Evolutionary conservation across 2,888 invertebrate species (phyloP), one percentile per base, ranked within the genome.

Genomic region (Bugulina stolonifera): DNA sequence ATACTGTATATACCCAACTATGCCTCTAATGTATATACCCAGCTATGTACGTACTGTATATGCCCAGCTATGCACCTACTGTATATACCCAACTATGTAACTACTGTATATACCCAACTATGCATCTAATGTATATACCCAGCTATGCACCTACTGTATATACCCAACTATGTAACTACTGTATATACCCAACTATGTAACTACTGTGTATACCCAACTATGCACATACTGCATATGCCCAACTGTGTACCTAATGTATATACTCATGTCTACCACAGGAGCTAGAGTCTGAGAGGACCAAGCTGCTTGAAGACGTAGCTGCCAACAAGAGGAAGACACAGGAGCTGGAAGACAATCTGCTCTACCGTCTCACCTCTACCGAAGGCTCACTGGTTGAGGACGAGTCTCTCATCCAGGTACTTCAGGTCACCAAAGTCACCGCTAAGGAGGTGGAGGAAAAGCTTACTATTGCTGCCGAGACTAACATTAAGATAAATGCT

Each of bases 291-390:
- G 96, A 97, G 84, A 87, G 96, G 72, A 94, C 95, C 0, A 91
- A 92, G 10, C 87, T 97, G 14, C 92, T 97, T 81, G 94, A 95
- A 85, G 95, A 94, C 1, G 96, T 97, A 0, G 93, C 96, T 89
- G 92, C 92, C 80, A 97, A 97, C 86, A 96, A 96, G 84, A 88
- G 93, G 74, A 92, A 93, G 77, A 96, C 96, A 93, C 94, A 97
- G 84, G 93, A 94, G 81, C 86, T 97, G 22, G 97, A 97, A 85
- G 93, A 92, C 73, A 96, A 95, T 83, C 86, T 97, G 71, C 86
- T 97, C 22, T 91, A 91, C 79, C 89, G 95, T n/a, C 86, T 97
- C 72, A 95, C 94, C 70, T 94, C 95, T 1, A 93, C 94, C 0
- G 90, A 93, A 84, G 96, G 95, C 0, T 94, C 94, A 0, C 86